A percentile compares a stretch with the other conserved stretches of the same genome.
Conservation (phyloP, 2,888 invertebrate species). For the Octonoba sinensis region DNA sequence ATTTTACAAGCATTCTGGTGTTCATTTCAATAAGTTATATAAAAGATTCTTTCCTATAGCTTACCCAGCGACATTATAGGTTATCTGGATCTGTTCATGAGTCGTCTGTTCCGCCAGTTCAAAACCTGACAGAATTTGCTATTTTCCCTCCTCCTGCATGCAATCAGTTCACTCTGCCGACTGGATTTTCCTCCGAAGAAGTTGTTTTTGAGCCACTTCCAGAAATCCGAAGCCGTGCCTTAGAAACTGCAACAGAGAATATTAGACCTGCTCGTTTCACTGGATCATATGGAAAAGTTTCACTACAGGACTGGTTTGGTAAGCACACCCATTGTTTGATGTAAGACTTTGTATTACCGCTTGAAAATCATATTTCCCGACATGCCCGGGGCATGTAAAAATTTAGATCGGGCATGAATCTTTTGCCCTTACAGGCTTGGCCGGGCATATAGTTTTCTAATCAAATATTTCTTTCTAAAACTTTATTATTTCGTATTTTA, state of each 20-base stretch:
- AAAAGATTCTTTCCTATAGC: neutral
- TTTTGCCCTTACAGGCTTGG: no score
- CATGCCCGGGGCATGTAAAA: no score
- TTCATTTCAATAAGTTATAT: no score
- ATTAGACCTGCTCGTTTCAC: conserved; percentile 47
- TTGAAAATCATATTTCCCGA: neutral
- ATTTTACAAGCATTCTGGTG: no score
- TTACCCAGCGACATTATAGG: conserved; percentile 41
- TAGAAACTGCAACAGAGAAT: conserved; percentile 16
- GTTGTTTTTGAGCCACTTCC: conserved; percentile 61
- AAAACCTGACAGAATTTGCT: conserved; percentile 48
- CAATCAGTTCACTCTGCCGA: conserved; percentile 38
- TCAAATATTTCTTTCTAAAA: no score
- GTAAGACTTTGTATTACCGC: neutral
- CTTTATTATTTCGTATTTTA: no score
- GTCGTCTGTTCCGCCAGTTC: conserved; percentile 11
- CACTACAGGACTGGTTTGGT: conserved; percentile 62
- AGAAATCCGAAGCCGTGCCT: conserved; percentile 46
- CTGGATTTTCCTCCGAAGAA: conserved; percentile 36
- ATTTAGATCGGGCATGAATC: no score
- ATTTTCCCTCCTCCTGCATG: conserved; percentile 55
- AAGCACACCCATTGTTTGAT: neutral
- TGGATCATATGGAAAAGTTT: conserved; percentile 50
- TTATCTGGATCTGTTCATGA: conserved; percentile 7
- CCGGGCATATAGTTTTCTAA: no score